These are phyloP conservation scores for Lymantria dispar DNA, from an alignment of 2,888 invertebrate species.

Conservation along the genomic window DNA sequence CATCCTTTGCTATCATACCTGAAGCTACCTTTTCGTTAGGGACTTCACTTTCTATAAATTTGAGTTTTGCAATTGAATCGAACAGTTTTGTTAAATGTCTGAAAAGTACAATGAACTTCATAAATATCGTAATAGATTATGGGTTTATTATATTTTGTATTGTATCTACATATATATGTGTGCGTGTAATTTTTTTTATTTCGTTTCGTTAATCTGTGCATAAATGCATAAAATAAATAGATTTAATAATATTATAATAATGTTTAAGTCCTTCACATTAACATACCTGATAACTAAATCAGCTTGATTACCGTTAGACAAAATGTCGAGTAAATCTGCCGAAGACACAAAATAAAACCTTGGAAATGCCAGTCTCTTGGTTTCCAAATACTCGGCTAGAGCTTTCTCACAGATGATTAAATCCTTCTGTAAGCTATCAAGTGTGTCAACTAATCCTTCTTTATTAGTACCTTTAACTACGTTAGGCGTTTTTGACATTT, in stretches of 20 bases:
- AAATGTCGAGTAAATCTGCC: constrained; percentile 95
- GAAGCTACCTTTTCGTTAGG: constrained; percentile 84
- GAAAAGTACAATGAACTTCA: constrained; percentile 22
- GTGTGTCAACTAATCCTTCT: constrained; percentile 88
- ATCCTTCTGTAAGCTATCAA: constrained; percentile 92
- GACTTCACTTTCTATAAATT: constrained; percentile 86
- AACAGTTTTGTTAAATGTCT: constrained; percentile 97
- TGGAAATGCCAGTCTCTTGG: constrained; percentile 97
- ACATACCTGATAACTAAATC: constrained; percentile 86
- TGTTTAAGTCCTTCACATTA: neutral
- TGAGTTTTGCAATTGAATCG: constrained; percentile 95
- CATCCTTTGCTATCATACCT: constrained; percentile 97
- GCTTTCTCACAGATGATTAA: constrained; percentile 97
- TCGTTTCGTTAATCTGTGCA: too few species aligned
- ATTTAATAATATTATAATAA: too few species aligned
- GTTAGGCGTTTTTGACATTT: constrained; percentile 92
- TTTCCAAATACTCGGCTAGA: constrained; percentile 97
- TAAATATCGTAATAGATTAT: too few species aligned
- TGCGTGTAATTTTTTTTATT: too few species aligned
- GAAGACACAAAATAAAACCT: constrained; percentile 98
- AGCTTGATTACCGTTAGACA: constrained; percentile 98
- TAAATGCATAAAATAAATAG: too few species aligned
- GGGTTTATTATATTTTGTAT: too few species aligned
- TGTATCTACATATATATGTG: too few species aligned
- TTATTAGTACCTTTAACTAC: constrained; percentile 96